A percentile compares a stretch with the other conserved stretches of the same genome.
Evolutionary conservation across 2,797 vertebrate genomes (phyloP).

Genomic region (Okamejei kenojei): DNA sequence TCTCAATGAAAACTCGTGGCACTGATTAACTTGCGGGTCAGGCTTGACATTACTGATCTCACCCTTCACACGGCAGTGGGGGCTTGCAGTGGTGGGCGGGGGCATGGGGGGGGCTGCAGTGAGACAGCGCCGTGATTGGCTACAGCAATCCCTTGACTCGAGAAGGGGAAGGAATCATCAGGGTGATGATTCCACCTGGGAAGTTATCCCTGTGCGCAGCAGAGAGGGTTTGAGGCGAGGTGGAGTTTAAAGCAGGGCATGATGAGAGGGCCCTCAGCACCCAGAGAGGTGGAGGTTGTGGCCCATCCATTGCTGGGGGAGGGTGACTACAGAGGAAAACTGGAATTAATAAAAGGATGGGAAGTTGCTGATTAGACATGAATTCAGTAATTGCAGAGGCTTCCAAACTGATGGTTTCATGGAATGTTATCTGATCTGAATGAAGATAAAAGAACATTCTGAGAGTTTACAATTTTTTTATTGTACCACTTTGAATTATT

Average conservation of each 20-base stretch:
- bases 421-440: conserved; percentile 19
- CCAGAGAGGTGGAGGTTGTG: neutral
- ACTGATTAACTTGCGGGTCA: neutral
- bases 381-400: conserved; percentile 10
- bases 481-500: neutral
- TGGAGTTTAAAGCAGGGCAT: neutral
- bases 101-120: neutral
- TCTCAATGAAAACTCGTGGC: neutral
- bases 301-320: neutral
- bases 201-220: too few relatives aligned
- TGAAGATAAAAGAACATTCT: conserved; percentile 11
- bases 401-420: neutral
- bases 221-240: neutral
- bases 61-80: neutral
- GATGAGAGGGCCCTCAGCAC: too few relatives aligned
- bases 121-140: too few relatives aligned
- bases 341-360: neutral
- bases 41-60: neutral
- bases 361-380: neutral
- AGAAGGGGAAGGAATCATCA: neutral
- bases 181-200: neutral
- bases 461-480: conserved; percentile 23
- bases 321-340: neutral
- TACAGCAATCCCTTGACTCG: neutral
- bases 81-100: neutral